These are phyloP conservation scores for Abrostola triplasia DNA, from an alignment of 2,888 invertebrate species.

Conservation along the genomic window DNA sequence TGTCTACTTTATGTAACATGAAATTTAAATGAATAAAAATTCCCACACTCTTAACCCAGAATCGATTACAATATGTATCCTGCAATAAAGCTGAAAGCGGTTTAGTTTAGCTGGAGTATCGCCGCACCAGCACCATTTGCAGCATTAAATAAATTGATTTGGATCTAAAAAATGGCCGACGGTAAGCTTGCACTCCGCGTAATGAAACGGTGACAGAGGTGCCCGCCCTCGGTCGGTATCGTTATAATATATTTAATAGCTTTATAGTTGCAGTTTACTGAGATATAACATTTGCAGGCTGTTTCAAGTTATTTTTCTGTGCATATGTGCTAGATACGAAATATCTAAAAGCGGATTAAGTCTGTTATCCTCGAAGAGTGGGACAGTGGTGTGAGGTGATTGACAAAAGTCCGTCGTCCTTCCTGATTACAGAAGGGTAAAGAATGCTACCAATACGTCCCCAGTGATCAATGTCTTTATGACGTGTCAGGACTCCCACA, in stretches of 20 bases:
- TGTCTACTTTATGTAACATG: too few relatives aligned
- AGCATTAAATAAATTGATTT: constrained; percentile 73
- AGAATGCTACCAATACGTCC: too few relatives aligned
- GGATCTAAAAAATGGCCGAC: constrained; percentile 60
- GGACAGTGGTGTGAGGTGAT: too few relatives aligned
- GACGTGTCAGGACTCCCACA: too few relatives aligned
- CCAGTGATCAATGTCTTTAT: too few relatives aligned
- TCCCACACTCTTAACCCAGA: too few relatives aligned
- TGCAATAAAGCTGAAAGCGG: constrained; percentile 32
- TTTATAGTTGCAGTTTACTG: constrained; percentile 5
- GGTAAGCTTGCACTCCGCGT: constrained; percentile 65
- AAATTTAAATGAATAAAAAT: too few relatives aligned
- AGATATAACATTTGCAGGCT: constrained; percentile 2
- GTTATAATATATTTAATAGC: constrained; percentile 27
- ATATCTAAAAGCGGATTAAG: too few relatives aligned
- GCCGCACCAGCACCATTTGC: constrained; percentile 55
- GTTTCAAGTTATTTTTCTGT: not conserved
- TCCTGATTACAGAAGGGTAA: too few relatives aligned
- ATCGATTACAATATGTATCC: constrained; percentile 20
- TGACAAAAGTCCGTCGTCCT: too few relatives aligned
- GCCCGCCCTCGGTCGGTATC: constrained; percentile 9
- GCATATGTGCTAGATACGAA: too few relatives aligned
- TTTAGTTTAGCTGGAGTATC: constrained; percentile 37
- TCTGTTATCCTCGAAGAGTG: too few relatives aligned
- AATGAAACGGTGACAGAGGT: constrained; percentile 60